phyloP scores from a whole-genome alignment of 1,140 invertebrate species.

The Pseudomyrmex pallidus region DNA sequence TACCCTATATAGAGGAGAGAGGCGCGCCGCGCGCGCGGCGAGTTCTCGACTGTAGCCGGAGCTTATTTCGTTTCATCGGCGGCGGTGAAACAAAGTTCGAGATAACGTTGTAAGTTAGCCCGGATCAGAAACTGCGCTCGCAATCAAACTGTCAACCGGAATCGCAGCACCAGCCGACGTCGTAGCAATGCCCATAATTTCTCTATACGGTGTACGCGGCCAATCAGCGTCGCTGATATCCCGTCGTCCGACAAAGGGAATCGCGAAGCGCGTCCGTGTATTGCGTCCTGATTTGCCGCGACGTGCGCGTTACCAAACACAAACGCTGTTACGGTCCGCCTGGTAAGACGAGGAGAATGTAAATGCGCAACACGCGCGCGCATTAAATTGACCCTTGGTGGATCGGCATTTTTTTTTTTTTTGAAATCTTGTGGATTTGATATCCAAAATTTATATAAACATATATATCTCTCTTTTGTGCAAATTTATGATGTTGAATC shows the following conservation, averaged over 20 bases:
- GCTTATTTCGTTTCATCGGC: conserved; percentile 59
- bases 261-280: conserved; percentile 69
- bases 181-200: conserved; percentile 46
- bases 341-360: not conserved
- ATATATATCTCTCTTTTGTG: no score
- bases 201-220: conserved; percentile 18
- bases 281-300: conserved; percentile 56
- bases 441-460: no score
- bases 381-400: no score
- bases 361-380: not conserved
- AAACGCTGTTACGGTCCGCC: not conserved
- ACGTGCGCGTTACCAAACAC: not conserved
- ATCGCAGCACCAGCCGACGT: conserved; percentile 62
- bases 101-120: conserved; percentile 62
- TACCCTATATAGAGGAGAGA: not conserved
- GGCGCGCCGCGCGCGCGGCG: not conserved
- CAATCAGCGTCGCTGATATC: conserved; percentile 66
- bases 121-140: conserved; percentile 40
- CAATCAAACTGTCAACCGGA: conserved; percentile 67
- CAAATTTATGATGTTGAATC: no score
- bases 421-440: no score
- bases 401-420: no score
- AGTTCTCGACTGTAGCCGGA: conserved; percentile 11
- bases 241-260: conserved; percentile 72
- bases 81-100: conserved; percentile 39